Percentiles rank a stretch among this genome's conserved stretches.
These are phyloP conservation scores for Oithona nana DNA, from an alignment of 2,888 invertebrate species.

Conservation along the genomic window DNA sequence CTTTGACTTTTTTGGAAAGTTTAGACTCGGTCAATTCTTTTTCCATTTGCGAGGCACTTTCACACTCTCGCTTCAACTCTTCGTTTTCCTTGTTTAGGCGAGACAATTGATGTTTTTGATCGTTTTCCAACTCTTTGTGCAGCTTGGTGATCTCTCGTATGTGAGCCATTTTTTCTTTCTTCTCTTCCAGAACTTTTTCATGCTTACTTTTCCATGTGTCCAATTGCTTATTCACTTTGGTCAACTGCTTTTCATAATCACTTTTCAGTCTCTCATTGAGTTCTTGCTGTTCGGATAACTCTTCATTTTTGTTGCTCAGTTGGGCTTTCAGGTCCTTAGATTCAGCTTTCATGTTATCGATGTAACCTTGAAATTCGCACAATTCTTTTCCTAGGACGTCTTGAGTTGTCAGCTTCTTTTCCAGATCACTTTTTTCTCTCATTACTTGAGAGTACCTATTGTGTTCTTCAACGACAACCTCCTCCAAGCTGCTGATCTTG, in stretches of 20 bases:
- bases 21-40: neutral
- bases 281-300: neutral
- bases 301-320: neutral
- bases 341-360: neutral
- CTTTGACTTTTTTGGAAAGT: neutral
- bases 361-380: neutral
- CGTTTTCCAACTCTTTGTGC: conserved; percentile 5
- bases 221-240: neutral
- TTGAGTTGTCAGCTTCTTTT: neutral
- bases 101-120: neutral
- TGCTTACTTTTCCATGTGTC: neutral
- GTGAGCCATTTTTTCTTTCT: neutral
- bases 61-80: neutral
- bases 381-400: neutral
- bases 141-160: neutral
- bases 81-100: conserved; percentile 4
- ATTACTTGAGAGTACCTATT: neutral
- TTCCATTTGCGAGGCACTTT: neutral
- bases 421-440: neutral
- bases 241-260: neutral
- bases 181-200: neutral
- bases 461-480: conserved; percentile 6
- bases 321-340: neutral
- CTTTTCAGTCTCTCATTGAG: neutral
- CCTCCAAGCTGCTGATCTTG: neutral